These are phyloP conservation scores for Rhodinocichla rosea DNA, from an alignment of 2,113 vertebrate species.

Conservation along the genomic window DNA sequence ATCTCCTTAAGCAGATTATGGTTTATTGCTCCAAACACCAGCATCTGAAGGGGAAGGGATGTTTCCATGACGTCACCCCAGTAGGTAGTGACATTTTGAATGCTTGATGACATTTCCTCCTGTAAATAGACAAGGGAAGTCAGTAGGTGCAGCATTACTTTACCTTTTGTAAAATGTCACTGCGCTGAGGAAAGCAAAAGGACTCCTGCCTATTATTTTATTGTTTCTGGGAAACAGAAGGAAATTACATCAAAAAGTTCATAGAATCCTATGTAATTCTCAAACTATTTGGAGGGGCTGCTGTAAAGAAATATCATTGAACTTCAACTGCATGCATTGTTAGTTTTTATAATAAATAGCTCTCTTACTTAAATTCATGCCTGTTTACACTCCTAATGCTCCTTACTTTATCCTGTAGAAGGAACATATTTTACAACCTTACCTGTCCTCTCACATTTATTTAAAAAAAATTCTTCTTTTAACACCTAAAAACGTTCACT, in stretches of 20 bases:
- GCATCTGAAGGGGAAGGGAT: neutral
- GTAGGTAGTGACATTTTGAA: conserved; percentile 70
- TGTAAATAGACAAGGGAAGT: conserved; percentile 68
- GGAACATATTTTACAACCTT: neutral
- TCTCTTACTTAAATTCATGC: conserved; percentile 8
- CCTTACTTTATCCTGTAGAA: neutral
- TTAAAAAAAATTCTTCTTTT: neutral
- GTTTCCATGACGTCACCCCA: conserved; percentile 43
- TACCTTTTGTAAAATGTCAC: conserved; percentile 70
- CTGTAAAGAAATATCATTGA: conserved; percentile 19
- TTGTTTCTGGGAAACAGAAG: conserved; percentile 21
- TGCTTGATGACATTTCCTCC: conserved; percentile 72
- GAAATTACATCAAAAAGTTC: conserved; percentile 4
- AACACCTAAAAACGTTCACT: neutral
- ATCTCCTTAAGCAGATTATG: conserved; percentile 53
- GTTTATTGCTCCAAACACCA: conserved; percentile 13
- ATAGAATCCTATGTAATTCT: neutral
- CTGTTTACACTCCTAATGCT: neutral
- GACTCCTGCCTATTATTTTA: conserved; percentile 17
- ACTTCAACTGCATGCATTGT: neutral
- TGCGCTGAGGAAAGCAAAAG: conserved; percentile 21
- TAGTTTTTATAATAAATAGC: conserved; percentile 33
- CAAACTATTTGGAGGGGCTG: neutral
- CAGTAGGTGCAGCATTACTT: conserved; percentile 51
- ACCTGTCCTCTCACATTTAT: neutral